Evolutionary conservation across 2,797 vertebrate species (phyloP).

Genomic region (Chromobotia macracanthus): DNA sequence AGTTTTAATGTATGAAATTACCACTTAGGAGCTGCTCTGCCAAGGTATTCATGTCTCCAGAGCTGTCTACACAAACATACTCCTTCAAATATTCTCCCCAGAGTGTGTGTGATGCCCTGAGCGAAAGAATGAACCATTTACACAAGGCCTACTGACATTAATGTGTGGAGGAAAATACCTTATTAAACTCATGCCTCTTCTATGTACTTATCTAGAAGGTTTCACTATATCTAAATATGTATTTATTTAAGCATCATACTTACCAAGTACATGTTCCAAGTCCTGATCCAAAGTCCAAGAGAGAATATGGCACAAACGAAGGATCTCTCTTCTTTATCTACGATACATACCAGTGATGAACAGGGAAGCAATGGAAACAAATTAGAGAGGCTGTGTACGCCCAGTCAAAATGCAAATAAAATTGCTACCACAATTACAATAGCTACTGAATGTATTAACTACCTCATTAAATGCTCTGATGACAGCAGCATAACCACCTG

Average conservation of each 20-base stretch:
- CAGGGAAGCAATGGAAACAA: not conserved
- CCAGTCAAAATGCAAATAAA: not conserved
- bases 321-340: conserved; percentile 83
- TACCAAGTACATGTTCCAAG: conserved; percentile 83
- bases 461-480: conserved; percentile 86
- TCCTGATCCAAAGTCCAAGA: conserved; percentile 90
- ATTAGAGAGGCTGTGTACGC: not conserved
- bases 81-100: conserved; percentile 84
- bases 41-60: conserved; percentile 82
- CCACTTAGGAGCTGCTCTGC: conserved; percentile 86
- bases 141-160: not conserved
- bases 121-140: not conserved
- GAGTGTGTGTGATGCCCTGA: conserved; percentile 81
- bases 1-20: conserved; percentile 51
- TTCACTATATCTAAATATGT: too few relatives aligned
- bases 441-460: conserved; percentile 5
- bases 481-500: conserved; percentile 84
- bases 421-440: not conserved
- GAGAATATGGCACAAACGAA: conserved; percentile 79
- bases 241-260: not conserved
- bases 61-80: conserved; percentile 86
- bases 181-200: not conserved
- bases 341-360: not conserved
- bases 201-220: too few relatives aligned
- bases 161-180: not conserved